Percentiles rank a stretch among this genome's conserved stretches.
These are phyloP conservation scores for Rambutsinella grinnellia DNA, from an alignment of 2,888 invertebrate genomes.

Conservation along the genomic window DNA sequence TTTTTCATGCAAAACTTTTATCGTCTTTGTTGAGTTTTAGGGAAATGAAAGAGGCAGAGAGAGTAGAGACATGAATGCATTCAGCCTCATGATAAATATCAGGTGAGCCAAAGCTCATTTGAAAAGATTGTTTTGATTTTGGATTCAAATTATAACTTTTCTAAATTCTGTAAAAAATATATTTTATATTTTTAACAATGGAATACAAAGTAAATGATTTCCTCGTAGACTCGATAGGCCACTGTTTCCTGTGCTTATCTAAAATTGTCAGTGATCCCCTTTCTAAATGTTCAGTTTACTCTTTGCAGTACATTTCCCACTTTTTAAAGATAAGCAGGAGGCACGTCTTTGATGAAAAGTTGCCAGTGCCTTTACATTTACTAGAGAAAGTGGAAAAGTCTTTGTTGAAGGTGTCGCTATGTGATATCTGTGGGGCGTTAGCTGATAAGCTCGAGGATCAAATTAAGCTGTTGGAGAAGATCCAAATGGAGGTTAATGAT, in stretches of 20 bases:
- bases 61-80: too few species aligned
- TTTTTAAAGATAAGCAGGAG: not conserved
- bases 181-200: too few species aligned
- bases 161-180: too few species aligned
- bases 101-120: too few species aligned
- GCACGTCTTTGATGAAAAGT: not conserved
- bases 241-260: not conserved
- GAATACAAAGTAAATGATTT: too few species aligned
- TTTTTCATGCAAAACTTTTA: too few species aligned
- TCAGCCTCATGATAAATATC: too few species aligned
- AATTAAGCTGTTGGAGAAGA: not conserved
- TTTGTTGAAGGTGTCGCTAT: not conserved
- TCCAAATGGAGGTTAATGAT: not conserved
- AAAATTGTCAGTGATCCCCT: not conserved
- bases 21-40: too few species aligned
- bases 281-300: not conserved
- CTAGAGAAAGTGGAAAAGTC: not conserved
- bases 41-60: too few species aligned
- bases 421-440: not conserved
- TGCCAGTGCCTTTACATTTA: not conserved
- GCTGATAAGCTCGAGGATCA: not conserved
- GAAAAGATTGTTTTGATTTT: too few species aligned
- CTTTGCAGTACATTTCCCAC: not conserved
- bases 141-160: too few species aligned
- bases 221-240: not conserved